A percentile compares a stretch with the other conserved stretches of the same genome.
Evolutionary conservation across 2,113 vertebrate species (phyloP).

Genomic region (Piaya cayana): DNA sequence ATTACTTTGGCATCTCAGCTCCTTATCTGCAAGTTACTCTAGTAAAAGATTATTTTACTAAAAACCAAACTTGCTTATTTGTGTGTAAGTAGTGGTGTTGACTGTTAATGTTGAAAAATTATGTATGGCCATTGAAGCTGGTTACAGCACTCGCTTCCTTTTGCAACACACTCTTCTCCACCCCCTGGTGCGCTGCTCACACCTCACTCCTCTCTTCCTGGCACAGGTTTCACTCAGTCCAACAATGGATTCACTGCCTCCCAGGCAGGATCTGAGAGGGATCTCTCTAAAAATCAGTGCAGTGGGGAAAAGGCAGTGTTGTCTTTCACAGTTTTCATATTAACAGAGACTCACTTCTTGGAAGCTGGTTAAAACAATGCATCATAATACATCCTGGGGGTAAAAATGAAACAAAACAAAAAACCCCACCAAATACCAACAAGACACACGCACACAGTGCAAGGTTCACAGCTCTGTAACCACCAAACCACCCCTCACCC

Average conservation of each 20-base stretch:
- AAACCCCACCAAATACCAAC: not conserved
- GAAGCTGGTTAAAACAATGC: conserved; percentile 36
- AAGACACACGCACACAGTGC: rapidly evolving
- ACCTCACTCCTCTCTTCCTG: not conserved
- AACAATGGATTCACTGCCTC: not conserved
- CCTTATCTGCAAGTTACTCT: not conserved
- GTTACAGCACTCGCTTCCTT: rapidly evolving
- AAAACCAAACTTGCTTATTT: not conserved
- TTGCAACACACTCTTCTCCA: not conserved
- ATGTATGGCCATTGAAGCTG: rapidly evolving
- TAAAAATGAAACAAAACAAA: not conserved
- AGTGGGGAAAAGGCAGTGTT: rapidly evolving
- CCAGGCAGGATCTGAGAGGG: not conserved
- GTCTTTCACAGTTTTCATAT: not conserved
- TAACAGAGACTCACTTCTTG: conserved; percentile 9
- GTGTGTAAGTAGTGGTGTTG: not conserved
- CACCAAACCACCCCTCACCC: not conserved
- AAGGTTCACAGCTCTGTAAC: conserved; percentile 1
- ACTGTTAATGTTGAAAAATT: not conserved
- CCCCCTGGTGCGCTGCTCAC: rapidly evolving
- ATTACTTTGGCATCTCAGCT: not conserved
- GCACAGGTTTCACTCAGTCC: not conserved
- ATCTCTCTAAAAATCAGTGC: not conserved
- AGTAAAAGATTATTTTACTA: not conserved
- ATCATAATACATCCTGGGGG: not conserved